A percentile compares a stretch with the other conserved stretches of the same genome.
Evolutionary conservation across 1,140 invertebrate genomes (phyloP).

Genomic region (Ips nitidus): DNA sequence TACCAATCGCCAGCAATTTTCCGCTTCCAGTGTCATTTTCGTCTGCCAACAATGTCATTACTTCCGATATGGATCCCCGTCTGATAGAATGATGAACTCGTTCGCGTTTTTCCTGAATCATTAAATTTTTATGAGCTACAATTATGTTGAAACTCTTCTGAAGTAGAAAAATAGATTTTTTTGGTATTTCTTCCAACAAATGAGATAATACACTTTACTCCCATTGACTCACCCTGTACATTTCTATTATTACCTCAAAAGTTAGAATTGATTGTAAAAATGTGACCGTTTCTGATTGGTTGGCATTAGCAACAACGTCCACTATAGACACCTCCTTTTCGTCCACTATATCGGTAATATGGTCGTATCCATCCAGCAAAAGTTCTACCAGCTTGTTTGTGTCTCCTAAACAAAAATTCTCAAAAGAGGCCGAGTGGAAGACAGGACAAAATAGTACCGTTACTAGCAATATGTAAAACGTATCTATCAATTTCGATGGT

Average conservation of each 20-base stretch:
- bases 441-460: constrained; percentile 57
- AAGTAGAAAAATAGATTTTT: too few species aligned
- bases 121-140: background rate
- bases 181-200: too few species aligned
- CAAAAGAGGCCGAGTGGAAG: too few species aligned
- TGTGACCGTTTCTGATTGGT: constrained; percentile 64
- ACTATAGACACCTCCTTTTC: constrained; percentile 66
- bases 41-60: constrained; percentile 62
- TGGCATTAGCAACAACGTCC: constrained; percentile 65
- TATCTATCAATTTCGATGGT: constrained; percentile 80
- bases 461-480: constrained; percentile 71
- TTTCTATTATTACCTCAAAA: too few species aligned
- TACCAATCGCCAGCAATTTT: constrained; percentile 69
- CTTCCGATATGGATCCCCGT: constrained; percentile 61
- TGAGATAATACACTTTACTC: background rate
- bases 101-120: constrained; percentile 66
- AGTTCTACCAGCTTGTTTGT: constrained; percentile 75
- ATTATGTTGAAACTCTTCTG: too few species aligned
- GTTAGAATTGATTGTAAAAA: constrained; percentile 67
- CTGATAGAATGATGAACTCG: constrained; percentile 74
- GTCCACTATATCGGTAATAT: constrained; percentile 78
- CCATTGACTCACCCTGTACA: constrained; percentile 58
- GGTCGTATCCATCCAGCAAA: constrained; percentile 82
- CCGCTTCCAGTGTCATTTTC: constrained; percentile 60
- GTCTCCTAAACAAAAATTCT: constrained; percentile 60